Conservation (phyloP, 1,140 invertebrate genomes). For the Drosophila sp. region DNA sequence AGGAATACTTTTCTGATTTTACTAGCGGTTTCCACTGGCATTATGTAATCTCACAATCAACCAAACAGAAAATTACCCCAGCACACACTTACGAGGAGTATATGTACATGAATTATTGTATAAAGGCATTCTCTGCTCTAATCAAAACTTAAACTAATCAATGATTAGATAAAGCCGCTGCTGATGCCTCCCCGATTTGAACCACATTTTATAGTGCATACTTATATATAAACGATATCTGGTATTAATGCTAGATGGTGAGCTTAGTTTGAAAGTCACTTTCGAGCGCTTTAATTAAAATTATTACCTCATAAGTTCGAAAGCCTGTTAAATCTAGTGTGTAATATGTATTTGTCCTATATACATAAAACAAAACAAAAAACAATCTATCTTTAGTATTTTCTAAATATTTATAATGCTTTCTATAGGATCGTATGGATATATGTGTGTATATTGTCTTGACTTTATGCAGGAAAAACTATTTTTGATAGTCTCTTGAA, state of each 20-base stretch:
- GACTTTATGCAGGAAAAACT: constrained; percentile 22
- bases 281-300: constrained; percentile 58
- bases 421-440: constrained; percentile 27
- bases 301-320: constrained; percentile 61
- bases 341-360: constrained; percentile 49
- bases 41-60: constrained; percentile 59
- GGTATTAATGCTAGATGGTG: constrained; percentile 43
- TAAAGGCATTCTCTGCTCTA: constrained; percentile 24
- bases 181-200: constrained; percentile 10
- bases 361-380: neutral
- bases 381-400: constrained; percentile 46
- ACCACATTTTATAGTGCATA: constrained; percentile 28
- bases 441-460: constrained; percentile 16
- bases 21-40: constrained; percentile 64
- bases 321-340: constrained; percentile 65
- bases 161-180: constrained; percentile 38
- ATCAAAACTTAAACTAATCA: constrained; percentile 17
- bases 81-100: neutral
- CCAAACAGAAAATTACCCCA: constrained; percentile 10
- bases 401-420: constrained; percentile 58
- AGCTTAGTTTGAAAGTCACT: constrained; percentile 35
- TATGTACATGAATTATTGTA: neutral
- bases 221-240: constrained; percentile 17
- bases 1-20: constrained; percentile 32
- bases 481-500: constrained; percentile 63